Conservation (phyloP, 2,797 vertebrate species). For the Typhlichthys eigenmanni region DNA sequence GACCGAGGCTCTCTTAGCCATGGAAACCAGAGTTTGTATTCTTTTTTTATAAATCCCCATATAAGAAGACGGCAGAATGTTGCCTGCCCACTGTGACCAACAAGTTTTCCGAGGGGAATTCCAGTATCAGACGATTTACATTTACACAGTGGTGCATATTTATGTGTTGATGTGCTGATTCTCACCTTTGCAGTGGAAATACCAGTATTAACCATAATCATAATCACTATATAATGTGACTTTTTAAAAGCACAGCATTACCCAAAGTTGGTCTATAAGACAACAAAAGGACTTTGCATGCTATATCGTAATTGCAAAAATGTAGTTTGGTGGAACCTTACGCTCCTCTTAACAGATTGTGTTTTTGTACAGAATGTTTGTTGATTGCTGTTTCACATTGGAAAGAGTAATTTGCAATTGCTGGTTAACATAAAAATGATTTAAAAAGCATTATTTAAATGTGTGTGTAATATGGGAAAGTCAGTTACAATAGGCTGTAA, state of each 20-base stretch:
- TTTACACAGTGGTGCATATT: not conserved
- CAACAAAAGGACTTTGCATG: no score
- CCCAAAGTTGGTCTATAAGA: no score
- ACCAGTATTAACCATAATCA: no score
- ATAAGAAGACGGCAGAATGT: not conserved
- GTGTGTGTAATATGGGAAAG: not conserved
- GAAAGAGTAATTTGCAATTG: not conserved
- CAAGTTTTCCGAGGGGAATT: conserved; percentile 17
- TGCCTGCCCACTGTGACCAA: not conserved
- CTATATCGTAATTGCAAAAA: no score
- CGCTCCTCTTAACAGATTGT: no score
- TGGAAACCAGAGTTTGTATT: not conserved
- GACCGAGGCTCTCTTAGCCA: not conserved
- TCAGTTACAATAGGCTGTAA: not conserved
- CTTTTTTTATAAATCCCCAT: not conserved
- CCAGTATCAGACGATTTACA: conserved; percentile 2
- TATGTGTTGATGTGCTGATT: not conserved
- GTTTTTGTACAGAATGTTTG: not conserved
- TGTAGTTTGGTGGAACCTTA: no score
- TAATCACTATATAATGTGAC: no score
- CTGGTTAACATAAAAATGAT: not conserved
- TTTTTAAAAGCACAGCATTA: no score
- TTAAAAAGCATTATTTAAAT: not conserved
- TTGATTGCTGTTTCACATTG: not conserved
- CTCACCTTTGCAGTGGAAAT: no score